Base-by-base conservation (phyloP, 2,888 invertebrate species). In the Selenia dentaria region DNA sequence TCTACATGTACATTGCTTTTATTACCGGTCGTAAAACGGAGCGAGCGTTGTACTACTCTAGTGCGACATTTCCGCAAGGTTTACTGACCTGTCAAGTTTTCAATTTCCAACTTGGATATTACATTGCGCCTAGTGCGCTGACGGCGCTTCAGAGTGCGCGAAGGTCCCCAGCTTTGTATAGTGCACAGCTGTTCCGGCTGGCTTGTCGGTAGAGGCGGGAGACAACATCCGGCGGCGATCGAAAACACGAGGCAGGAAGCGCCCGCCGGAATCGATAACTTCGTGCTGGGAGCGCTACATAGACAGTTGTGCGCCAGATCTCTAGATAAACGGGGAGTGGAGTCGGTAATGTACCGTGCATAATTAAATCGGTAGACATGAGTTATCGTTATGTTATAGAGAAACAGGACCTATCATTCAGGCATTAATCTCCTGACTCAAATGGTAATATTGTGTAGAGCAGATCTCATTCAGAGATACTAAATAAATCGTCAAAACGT, bases 1-100 rank as follows among this genome's bases (percentile, higher is more conserved):
- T 35, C 42, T 11, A 32, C 22, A 33, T 43, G 34, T 40, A 45
- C 32, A 22, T 11, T 27, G 14, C 36, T 41, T 52, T 41, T 49
- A 49, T 36, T 11, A 32, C 11, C 42, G 24, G 33, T 33, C 35
- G 40, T 31, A 43, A 40, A 33, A 10, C 31, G 38, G 18, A 34
- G 40, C 33, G 34, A 40, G 45, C 42, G 36, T 34, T 40, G 39
- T 42, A 2, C 14, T 20, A 13, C 34, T 13, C 27, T 27, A 33
- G 6, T 22, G 45, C 39, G 25, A 39, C n/a, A n/a, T 41, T 34
- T 38, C 22, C 18, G 29, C 31, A 16, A 16, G 31, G 36, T 37
- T 31, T 40, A 27, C 33, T 43, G 46, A 39, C 48, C 42, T 43
- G 44, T 13, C 25, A n/a, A 6, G 18, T 14, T 9, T 12, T 10